phyloP scores from a whole-genome alignment of 2,113 vertebrate species.

The Gulo gulo region DNA sequence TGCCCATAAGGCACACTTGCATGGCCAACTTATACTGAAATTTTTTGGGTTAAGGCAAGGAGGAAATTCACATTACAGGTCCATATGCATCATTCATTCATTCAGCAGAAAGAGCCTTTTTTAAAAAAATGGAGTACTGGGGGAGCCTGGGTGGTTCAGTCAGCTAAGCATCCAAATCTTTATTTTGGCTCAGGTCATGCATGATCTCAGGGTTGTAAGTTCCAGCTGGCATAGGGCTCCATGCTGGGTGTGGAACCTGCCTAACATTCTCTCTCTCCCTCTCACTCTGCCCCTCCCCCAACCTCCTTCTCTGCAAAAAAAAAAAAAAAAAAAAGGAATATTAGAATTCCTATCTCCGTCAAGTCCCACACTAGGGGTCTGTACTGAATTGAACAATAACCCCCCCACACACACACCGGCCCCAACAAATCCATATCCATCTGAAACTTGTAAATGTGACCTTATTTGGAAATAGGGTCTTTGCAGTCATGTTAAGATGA shows the following conservation, averaged over 20 bases:
- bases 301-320: not conserved
- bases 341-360: not conserved
- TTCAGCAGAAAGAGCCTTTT: not conserved
- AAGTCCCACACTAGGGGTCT: not conserved
- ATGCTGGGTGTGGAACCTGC: not conserved
- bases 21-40: not conserved
- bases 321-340: not conserved
- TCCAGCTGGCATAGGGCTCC: not conserved
- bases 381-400: not conserved
- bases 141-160: not conserved
- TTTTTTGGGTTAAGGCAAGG: not conserved
- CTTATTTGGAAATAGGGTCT: not conserved
- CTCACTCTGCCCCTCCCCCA: not conserved
- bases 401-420: no score
- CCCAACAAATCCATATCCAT: not conserved
- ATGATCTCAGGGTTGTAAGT: not conserved
- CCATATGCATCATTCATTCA: not conserved
- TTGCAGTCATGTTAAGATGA: not conserved
- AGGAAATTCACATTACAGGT: not conserved
- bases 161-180: not conserved
- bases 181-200: not conserved
- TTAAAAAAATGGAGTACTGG: not conserved
- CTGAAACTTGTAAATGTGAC: not conserved
- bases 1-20: not conserved
- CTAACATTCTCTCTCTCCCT: not conserved